Evolutionary conservation across 2,113 vertebrate genomes (phyloP), one percentile per base, ranked within the genome.

Genomic region (Rhinopomastus cyanomelas): DNA sequence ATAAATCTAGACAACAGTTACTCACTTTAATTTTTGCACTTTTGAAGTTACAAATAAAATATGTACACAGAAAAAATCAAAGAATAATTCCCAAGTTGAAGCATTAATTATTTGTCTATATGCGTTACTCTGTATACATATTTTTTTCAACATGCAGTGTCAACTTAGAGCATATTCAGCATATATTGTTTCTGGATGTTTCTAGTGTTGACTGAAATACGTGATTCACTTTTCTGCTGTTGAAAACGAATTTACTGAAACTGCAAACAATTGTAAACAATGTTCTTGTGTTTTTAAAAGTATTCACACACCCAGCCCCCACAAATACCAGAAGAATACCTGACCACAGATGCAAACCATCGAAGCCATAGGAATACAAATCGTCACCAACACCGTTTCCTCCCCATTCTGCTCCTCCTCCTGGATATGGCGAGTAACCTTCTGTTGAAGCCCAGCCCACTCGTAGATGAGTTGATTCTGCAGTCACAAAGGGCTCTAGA

Each of bases 321-420:
- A 16, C 21, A 51, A 51, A 23, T 22, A 68, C 22, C 37, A 25
- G 5, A 13, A 51, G 12, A 81, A 65, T 92, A 99, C 99, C 99
- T 98, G 99, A 98, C 98, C 98, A 99, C 44, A 99, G 98, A 76
- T 99, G 98, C 29, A 99, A 98, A 56, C 99, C 99, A 60, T 99
- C 99, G 4, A 99, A 99, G 65, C 99, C 98, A 1, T 99, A 99
- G 51, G 99, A 99, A 92, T 99, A 98, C 22, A 99, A 98, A 79
- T 99, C 98, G 27, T 99, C 99, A 8, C 99, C 99, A 20, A 99
- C 98, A 5, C 99, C 99, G 8, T 99, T 99, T 74, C 98, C 98
- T 12, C 99, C 99, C 98, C 98, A 99, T 59, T 98, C 98, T 46
- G 99, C 98, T 16, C 99, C 99, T 29, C 98, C 98, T 1, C 98